phyloP scores from a whole-genome alignment of 1,140 invertebrate species.

The Tetragonula clypearis region DNA sequence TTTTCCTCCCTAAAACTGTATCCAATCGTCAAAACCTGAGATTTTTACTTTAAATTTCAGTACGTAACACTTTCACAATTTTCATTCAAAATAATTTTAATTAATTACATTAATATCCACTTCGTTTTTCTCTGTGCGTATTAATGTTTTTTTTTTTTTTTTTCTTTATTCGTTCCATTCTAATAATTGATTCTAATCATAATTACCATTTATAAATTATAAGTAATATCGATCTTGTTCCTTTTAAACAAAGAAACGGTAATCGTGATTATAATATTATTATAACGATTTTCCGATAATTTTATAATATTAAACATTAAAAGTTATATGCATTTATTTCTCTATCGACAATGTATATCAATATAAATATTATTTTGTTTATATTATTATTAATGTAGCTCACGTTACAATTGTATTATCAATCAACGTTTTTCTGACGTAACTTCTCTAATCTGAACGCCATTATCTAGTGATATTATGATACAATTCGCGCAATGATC shows the following conservation, averaged over 20 bases:
- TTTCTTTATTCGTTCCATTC: slow-evolving; percentile 16
- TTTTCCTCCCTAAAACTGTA: neutral
- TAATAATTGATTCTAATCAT: slow-evolving; percentile 13
- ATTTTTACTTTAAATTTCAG: slow-evolving; percentile 48
- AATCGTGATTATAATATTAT: slow-evolving; percentile 44
- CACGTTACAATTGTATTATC: slow-evolving; percentile 54
- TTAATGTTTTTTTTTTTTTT: slow-evolving; percentile 17
- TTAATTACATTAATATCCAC: slow-evolving; percentile 9
- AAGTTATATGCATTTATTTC: slow-evolving; percentile 54
- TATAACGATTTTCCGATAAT: slow-evolving; percentile 35
- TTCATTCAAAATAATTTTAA: slow-evolving; percentile 25
- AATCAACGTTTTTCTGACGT: slow-evolving; percentile 57
- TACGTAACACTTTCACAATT: slow-evolving; percentile 37
- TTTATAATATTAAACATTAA: slow-evolving; percentile 59
- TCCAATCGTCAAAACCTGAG: slow-evolving; percentile 51
- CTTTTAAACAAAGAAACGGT: slow-evolving; percentile 41
- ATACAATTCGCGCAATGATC: slow-evolving; percentile 26
- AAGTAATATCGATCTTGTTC: slow-evolving; percentile 19
- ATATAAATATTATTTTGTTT: slow-evolving; percentile 50
- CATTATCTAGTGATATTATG: slow-evolving; percentile 46
- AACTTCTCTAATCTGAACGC: slow-evolving; percentile 56
- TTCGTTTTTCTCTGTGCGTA: slow-evolving; percentile 27
- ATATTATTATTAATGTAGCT: slow-evolving; percentile 42
- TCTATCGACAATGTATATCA: slow-evolving; percentile 56
- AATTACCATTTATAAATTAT: slow-evolving; percentile 28